Percentiles rank a stretch among this genome's conserved stretches.
Evolutionary conservation across 2,113 vertebrate genomes (phyloP).

Genomic region (Sterrhoptilus dennistouni): DNA sequence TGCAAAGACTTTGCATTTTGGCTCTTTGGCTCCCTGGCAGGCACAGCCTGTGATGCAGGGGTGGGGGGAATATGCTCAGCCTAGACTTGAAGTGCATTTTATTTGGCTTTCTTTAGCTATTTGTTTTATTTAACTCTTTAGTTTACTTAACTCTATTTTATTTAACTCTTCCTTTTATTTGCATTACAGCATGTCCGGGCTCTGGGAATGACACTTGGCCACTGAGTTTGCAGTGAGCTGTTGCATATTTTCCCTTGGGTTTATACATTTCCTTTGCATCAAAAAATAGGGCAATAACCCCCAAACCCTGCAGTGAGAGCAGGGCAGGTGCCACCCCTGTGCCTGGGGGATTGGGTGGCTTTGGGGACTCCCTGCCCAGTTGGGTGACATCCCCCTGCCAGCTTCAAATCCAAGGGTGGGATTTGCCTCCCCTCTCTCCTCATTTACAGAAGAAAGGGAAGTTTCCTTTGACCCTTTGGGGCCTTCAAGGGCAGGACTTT

Average conservation of each 20-base stretch:
- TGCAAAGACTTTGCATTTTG: neutral
- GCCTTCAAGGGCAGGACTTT: slow-evolving; percentile 49
- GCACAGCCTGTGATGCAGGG: neutral
- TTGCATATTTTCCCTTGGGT: neutral
- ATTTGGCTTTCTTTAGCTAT: neutral
- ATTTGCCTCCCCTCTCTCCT: neutral
- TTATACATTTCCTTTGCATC: neutral
- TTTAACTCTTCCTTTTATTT: neutral
- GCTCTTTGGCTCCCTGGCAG: neutral
- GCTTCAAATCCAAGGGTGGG: slow-evolving; percentile 16
- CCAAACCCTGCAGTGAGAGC: neutral
- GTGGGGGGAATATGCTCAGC: neutral
- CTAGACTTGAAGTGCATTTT: neutral
- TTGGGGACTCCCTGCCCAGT: neutral
- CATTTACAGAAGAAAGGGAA: slow-evolving; percentile 63
- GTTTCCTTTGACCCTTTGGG: slow-evolving; percentile 48
- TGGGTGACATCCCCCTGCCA: neutral
- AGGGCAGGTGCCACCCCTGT: neutral
- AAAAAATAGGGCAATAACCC: neutral
- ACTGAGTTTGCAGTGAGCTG: neutral
- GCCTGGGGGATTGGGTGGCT: neutral
- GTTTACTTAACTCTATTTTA: neutral
- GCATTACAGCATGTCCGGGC: accelerated
- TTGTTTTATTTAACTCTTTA: neutral
- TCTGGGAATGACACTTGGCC: neutral